phyloP scores from a whole-genome alignment of 1,140 invertebrate genomes.

The Panonychus citri region DNA sequence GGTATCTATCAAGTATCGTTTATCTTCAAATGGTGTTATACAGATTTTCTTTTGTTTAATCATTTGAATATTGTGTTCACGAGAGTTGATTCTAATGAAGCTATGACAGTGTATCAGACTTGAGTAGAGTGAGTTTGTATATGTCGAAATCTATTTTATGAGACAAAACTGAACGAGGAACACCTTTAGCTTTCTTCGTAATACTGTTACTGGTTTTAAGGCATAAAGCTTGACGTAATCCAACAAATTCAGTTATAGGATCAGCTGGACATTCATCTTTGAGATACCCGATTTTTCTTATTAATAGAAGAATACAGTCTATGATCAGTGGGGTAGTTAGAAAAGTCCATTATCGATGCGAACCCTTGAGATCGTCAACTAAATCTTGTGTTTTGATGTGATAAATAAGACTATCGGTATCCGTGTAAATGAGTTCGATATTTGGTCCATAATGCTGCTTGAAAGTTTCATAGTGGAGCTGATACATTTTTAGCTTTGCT shows the following conservation, averaged over 20 bases:
- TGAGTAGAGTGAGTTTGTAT: no score
- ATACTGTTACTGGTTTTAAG: background rate
- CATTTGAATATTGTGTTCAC: no score
- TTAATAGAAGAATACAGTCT: background rate
- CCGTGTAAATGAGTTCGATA: slow-evolving; percentile 17
- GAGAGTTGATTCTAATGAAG: no score
- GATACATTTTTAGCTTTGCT: slow-evolving; percentile 17
- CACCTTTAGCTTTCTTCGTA: slow-evolving; percentile 4
- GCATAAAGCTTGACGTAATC: slow-evolving; percentile 6
- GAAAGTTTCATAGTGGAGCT: slow-evolving; percentile 18
- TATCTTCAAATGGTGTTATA: no score
- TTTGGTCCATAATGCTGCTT: slow-evolving; percentile 12
- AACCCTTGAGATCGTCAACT: slow-evolving; percentile 21
- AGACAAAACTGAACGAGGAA: background rate
- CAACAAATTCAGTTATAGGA: background rate
- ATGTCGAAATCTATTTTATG: no score
- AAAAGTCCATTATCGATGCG: background rate
- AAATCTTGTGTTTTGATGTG: slow-evolving; percentile 22
- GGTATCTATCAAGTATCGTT: no score
- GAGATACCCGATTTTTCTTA: slow-evolving; percentile 5
- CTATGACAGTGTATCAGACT: no score
- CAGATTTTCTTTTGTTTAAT: no score
- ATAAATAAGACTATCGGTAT: slow-evolving; percentile 25
- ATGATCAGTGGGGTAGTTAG: slow-evolving; percentile 2
- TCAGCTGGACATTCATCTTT: slow-evolving; percentile 1